Percentiles rank a stretch among this genome's conserved stretches.
phyloP scores from a whole-genome alignment of 2,888 invertebrate genomes.

The Labia minor region DNA sequence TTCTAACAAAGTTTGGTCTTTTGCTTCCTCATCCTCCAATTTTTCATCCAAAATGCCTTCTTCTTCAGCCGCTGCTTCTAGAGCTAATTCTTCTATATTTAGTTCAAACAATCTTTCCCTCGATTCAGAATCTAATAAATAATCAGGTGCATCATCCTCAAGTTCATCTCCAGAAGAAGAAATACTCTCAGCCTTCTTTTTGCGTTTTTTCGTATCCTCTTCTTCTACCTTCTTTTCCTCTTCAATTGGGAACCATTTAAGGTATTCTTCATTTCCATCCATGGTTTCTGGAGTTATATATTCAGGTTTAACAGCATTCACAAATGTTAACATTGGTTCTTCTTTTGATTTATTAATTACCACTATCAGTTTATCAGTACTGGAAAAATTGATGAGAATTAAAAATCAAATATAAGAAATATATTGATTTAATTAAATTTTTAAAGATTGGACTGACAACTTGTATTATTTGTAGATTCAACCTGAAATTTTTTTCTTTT shows the following conservation, averaged over 20 bases:
- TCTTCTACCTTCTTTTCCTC: conserved; percentile 36
- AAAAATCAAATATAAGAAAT: neutral
- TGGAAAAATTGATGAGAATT: conserved; percentile 33
- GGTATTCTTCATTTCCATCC: conserved; percentile 51
- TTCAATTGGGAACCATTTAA: conserved; percentile 56
- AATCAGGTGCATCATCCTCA: neutral
- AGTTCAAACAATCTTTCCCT: neutral
- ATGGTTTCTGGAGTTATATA: conserved; percentile 57
- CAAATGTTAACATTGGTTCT: conserved; percentile 51
- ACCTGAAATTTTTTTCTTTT: no score
- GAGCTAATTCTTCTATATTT: neutral
- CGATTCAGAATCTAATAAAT: neutral
- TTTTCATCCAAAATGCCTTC: neutral
- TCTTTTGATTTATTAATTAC: conserved; percentile 53
- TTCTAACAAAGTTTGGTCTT: neutral
- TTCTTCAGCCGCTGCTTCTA: neutral
- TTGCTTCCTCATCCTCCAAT: neutral
- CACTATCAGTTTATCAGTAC: conserved; percentile 56
- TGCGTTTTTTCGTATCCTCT: neutral
- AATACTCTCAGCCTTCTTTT: neutral
- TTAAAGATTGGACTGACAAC: no score
- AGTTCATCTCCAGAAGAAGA: neutral
- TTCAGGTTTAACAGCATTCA: conserved; percentile 49
- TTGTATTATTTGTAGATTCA: neutral
- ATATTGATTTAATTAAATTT: conserved; percentile 14